Evolutionary conservation across 2,113 vertebrate species (phyloP).

Genomic region (Cichladusa arquata): DNA sequence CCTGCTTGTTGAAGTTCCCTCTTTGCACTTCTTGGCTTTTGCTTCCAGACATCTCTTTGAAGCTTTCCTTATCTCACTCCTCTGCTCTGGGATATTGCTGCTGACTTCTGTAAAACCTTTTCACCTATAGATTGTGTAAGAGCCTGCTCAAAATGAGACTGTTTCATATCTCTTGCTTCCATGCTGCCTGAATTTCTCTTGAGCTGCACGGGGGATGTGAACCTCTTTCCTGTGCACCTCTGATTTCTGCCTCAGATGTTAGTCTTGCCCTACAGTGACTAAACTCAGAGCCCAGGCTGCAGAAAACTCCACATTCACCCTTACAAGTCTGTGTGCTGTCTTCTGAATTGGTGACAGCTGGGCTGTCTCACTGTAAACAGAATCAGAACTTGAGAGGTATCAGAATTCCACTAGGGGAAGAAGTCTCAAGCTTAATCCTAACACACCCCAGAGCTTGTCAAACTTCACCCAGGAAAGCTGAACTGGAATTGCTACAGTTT

Average conservation of each 20-base stretch:
- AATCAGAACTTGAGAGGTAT: neutral
- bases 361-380: neutral
- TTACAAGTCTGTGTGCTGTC: neutral
- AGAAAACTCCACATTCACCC: neutral
- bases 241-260: neutral
- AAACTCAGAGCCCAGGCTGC: neutral
- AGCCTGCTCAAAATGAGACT: neutral
- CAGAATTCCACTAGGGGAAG: neutral
- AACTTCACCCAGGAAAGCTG: neutral
- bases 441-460: neutral
- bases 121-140: neutral
- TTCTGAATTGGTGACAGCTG: neutral
- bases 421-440: neutral
- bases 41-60: neutral
- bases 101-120: neutral
- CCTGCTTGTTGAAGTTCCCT: neutral
- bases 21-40: neutral
- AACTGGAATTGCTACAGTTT: neutral
- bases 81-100: neutral
- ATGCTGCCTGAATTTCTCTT: neutral
- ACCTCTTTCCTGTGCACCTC: neutral
- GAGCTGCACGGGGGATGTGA: neutral
- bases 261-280: neutral
- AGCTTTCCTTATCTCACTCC: neutral
- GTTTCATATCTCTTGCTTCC: neutral